Evolutionary conservation across 2,113 vertebrate species (phyloP).

Genomic region (Pollachius pollachius): DNA sequence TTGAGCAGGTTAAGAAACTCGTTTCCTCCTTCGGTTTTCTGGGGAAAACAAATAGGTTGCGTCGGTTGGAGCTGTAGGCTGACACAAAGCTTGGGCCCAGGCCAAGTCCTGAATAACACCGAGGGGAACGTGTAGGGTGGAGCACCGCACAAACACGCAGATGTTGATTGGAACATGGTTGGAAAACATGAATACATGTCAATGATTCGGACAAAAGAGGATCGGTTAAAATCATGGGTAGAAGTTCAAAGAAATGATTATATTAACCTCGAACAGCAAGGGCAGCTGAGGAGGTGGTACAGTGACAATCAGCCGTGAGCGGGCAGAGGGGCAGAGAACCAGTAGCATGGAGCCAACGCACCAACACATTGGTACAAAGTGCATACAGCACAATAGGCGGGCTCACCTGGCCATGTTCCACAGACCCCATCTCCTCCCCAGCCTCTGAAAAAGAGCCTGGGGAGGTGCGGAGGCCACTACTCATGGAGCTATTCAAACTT

Average conservation of each 20-base stretch:
- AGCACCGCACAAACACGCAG: too few relatives aligned
- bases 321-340: not conserved
- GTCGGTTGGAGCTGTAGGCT: not conserved
- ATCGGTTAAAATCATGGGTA: too few relatives aligned
- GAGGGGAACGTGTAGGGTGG: too few relatives aligned
- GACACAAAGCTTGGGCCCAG: not conserved
- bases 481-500: slow-evolving; percentile 49
- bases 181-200: too few relatives aligned
- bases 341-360: slow-evolving; percentile 1
- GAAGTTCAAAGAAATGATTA: too few relatives aligned
- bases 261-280: too few relatives aligned
- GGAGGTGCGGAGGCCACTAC: slow-evolving; percentile 38
- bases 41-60: not conserved
- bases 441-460: slow-evolving; percentile 41
- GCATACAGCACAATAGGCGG: slow-evolving; percentile 2
- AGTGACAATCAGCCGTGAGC: not conserved
- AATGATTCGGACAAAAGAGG: too few relatives aligned
- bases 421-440: slow-evolving; percentile 27
- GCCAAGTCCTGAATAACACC: too few relatives aligned
- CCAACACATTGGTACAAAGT: slow-evolving; percentile 17
- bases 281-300: too few relatives aligned
- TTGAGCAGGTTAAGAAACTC: slow-evolving; percentile 73
- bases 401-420: slow-evolving; percentile 49
- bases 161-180: too few relatives aligned
- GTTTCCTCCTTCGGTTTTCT: slow-evolving; percentile 68